Percentiles rank a stretch among this genome's conserved stretches.
phyloP scores from a whole-genome alignment of 1,140 invertebrate species.

The Apis florea region DNA sequence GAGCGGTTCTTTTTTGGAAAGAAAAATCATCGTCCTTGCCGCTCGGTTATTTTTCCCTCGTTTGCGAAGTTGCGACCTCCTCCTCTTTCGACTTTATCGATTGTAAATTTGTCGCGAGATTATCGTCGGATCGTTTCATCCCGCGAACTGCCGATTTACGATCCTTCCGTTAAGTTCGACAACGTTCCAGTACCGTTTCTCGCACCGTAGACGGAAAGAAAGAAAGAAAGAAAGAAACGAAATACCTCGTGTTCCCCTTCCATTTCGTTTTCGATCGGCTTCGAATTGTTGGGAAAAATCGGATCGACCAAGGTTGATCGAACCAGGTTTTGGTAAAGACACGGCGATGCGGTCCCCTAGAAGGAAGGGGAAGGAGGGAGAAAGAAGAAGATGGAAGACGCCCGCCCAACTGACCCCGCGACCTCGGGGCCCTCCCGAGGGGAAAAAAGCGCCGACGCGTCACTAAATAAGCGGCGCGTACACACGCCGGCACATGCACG shows the following conservation, averaged over 20 bases:
- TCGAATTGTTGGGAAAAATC: too few species aligned
- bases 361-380: background rate
- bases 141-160: constrained; percentile 27
- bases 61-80: constrained; percentile 43
- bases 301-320: background rate
- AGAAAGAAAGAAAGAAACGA: background rate
- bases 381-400: constrained; percentile 50
- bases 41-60: constrained; percentile 32
- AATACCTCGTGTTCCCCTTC: too few species aligned
- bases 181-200: background rate
- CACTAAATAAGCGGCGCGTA: constrained; percentile 64
- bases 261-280: too few species aligned
- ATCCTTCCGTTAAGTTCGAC: background rate
- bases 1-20: constrained; percentile 44
- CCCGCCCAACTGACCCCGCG: constrained; percentile 62
- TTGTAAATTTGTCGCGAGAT: constrained; percentile 60
- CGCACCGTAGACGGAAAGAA: background rate
- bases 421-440: constrained; percentile 38
- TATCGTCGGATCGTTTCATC: constrained; percentile 40
- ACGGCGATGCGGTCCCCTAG: constrained; percentile 28
- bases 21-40: constrained; percentile 37
- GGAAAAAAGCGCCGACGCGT: constrained; percentile 64
- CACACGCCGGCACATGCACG: background rate
- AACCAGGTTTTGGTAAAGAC: constrained; percentile 33
- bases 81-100: constrained; percentile 57